Evolutionary conservation across 2,888 invertebrate genomes (phyloP), one percentile per base, ranked within the genome.

Genomic region (Sinopyrophorus schimmeli): DNA sequence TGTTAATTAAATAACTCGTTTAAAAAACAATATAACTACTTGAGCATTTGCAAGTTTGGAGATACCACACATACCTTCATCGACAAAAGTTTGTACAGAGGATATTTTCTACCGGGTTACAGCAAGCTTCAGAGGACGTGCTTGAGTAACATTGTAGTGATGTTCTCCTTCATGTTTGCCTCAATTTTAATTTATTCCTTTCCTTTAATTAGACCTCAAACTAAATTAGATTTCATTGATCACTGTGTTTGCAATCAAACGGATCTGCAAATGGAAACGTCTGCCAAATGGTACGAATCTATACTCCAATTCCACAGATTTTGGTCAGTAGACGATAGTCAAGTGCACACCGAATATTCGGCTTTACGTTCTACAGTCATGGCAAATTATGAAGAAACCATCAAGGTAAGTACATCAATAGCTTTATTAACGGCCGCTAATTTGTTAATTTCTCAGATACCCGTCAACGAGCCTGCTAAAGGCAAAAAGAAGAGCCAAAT

Each of bases 201-300:
- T n/a, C n/a, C n/a, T n/a, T n/a, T n/a, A n/a, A n/a, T n/a, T 65
- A 88, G 88, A 54, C 89, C 91, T 1, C 73, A 80, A 40, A 76
- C 80, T 15, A 82, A 86, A 56, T 78, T 98, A 44, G 83, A 91
- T 68, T 94, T 95, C 68, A 86, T 98, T 47, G 99, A 99, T 72
- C 99, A 99, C 70, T 86, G 95, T 38, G 99, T 99, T 3, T 96
- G 96, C 2, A 99, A 99, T 74, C 97, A 97, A 72, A 95, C 97
- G 0, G 92, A 97, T 64, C 74, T 84, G 30, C 78, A 84, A 60
- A 98, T 99, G 98, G 91, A 92, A 71, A 76, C 81, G 21, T 88
- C 85, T 0, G 94, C 89, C 0, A 82, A 90, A 62, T 98, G 98
- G 98, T 90, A 90, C 68, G 86, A 87, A 68, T 78, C 80, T 43